phyloP scores from a whole-genome alignment of 2,888 invertebrate species.

The Cerceris rybyensis region DNA sequence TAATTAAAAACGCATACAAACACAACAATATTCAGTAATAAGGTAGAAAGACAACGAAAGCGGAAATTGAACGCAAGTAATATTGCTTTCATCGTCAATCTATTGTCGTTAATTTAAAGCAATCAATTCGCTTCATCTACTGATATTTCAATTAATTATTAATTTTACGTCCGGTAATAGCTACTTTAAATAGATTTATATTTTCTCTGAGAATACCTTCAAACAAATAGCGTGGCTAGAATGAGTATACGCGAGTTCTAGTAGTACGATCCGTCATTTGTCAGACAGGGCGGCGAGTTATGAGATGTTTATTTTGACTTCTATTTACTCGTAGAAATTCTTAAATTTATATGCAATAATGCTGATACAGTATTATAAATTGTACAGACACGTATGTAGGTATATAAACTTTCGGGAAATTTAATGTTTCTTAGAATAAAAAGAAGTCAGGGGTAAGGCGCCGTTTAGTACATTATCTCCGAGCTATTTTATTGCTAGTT shows the following conservation, averaged over 20 bases:
- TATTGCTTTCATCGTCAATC: conserved; percentile 67
- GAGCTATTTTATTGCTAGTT: no score
- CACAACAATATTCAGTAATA: conserved; percentile 1
- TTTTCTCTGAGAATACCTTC: not conserved
- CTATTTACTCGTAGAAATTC: not conserved
- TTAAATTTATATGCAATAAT: not conserved
- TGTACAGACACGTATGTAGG: not conserved
- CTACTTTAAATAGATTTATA: conserved; percentile 12
- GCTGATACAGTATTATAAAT: not conserved
- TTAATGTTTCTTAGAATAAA: not conserved
- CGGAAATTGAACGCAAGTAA: conserved; percentile 69
- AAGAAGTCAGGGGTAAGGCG: not conserved
- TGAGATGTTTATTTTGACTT: not conserved
- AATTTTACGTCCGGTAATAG: conserved; percentile 22
- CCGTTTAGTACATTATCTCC: no score
- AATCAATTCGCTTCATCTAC: conserved; percentile 32
- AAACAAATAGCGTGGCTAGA: not conserved
- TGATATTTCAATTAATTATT: conserved; percentile 37
- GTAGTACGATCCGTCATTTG: conserved; percentile 37
- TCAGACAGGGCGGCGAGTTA: conserved; percentile 4
- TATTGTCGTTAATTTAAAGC: conserved; percentile 27
- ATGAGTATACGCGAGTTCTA: not conserved
- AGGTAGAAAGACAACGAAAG: conserved; percentile 27
- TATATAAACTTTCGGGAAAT: not conserved
- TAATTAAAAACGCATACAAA: not conserved